These are phyloP conservation scores for Lasioglossum baleicum DNA, from an alignment of 1,140 invertebrate genomes.

Conservation along the genomic window DNA sequence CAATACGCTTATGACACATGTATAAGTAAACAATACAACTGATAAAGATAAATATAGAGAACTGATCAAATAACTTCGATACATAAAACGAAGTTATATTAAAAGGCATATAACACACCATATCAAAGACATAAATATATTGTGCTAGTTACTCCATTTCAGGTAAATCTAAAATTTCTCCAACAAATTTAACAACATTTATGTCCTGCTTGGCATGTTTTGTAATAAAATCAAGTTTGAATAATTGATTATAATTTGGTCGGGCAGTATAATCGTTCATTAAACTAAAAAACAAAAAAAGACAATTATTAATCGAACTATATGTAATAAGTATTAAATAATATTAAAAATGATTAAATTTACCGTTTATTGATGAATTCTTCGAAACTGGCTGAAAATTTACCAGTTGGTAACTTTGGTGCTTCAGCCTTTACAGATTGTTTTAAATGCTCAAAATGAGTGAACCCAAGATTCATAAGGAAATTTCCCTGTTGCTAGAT, in stretches of 20 bases:
- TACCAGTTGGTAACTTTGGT: constrained; percentile 85
- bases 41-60: constrained; percentile 37
- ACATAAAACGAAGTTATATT: constrained; percentile 46
- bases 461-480: constrained; percentile 94
- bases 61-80: constrained; percentile 45
- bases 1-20: not conserved
- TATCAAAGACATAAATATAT: constrained; percentile 34
- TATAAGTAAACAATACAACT: constrained; percentile 16
- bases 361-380: constrained; percentile 92
- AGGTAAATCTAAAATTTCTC: constrained; percentile 87
- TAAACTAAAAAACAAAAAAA: too few relatives aligned
- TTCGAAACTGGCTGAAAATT: constrained; percentile 91
- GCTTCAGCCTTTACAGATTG: constrained; percentile 94
- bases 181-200: constrained; percentile 93
- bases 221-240: constrained; percentile 92
- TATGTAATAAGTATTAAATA: too few relatives aligned
- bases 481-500: constrained; percentile 91
- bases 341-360: constrained; percentile 55
- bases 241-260: constrained; percentile 95
- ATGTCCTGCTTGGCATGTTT: constrained; percentile 86
- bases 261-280: constrained; percentile 93
- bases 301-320: too few relatives aligned
- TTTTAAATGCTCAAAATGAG: constrained; percentile 96
- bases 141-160: constrained; percentile 55
- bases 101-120: constrained; percentile 37